Base-by-base conservation (phyloP, 2,888 invertebrate species). In the Seladonia tumulorum region DNA sequence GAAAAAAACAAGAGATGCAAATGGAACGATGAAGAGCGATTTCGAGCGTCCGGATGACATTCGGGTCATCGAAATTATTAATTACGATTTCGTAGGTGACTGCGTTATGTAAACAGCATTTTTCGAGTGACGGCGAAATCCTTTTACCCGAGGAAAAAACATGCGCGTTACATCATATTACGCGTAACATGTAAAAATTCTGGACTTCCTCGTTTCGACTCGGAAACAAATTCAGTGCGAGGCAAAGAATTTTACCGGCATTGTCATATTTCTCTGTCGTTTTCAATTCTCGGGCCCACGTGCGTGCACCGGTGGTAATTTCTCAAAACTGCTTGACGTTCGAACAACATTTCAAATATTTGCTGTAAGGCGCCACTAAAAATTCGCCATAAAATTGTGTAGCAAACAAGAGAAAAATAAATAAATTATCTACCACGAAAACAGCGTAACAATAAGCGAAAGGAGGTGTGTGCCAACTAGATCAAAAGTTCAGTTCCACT, bases 1-100 rank as follows among this genome's bases (percentile, higher is more conserved):
- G 66, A 18, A 18, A 35, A 35, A 66, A 66, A 66, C 66, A 66
- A 66, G 63, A 35, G 35, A 66, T 66, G 63, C 63, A 66, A 66
- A 35, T 35, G 63, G 18, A 18, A 66, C 18, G 63, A 66, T 1
- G 63, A 35, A 35, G 29, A 35, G 63, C 25, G 35, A 29, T 35
- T 66, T 66, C 63, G 63, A 7, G 63, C 35, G 29, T 35, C 29
- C 7, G 5, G 18, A 66, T 16, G 63, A 29, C 63, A 29, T 35
- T 29, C 29, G 63, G 29, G 7, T 0, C 63, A 18, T 29, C 35
- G 18, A 2, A 66, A 18, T 35, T 29, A 25, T 57, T 25, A n/a
- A n/a, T 57, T n/a, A 3, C 57, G n/a, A n/a, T 25, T 57, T 57
- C 8, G 45, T n/a, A 57, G 57, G 57, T 57, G 57, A n/a, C n/a